Evolutionary conservation across 2,113 vertebrate species (phyloP).

Genomic region (Saccopteryx leptura): DNA sequence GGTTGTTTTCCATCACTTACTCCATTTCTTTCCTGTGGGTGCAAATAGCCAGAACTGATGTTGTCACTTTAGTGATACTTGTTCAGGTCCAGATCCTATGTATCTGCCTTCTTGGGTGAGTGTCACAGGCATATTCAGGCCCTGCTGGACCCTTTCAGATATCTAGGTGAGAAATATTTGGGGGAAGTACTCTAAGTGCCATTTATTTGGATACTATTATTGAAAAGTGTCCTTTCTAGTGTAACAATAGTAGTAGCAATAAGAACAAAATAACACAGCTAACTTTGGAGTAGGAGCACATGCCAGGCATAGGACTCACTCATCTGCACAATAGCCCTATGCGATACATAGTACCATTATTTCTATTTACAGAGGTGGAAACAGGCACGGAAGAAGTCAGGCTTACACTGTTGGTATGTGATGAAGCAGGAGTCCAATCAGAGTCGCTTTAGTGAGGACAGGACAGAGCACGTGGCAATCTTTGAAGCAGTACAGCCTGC

Average conservation of each 20-base stretch:
- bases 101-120: background rate
- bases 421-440: background rate
- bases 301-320: background rate
- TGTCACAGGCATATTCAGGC: background rate
- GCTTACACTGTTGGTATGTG: background rate
- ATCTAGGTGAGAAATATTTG: background rate
- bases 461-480: background rate
- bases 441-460: background rate
- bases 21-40: background rate
- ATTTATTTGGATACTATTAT: background rate
- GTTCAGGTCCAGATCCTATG: background rate
- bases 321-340: background rate
- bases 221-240: background rate
- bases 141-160: background rate
- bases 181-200: background rate
- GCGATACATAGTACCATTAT: background rate
- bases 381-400: background rate
- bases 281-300: background rate
- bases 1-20: background rate
- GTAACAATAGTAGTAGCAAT: background rate
- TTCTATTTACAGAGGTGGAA: slow-evolving; percentile 19
- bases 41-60: background rate
- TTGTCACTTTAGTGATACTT: background rate
- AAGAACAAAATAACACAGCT: slow-evolving; percentile 7
- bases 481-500: background rate